Base-by-base conservation (phyloP, 2,888 invertebrate species). In the Gisinianus flammeolus region DNA sequence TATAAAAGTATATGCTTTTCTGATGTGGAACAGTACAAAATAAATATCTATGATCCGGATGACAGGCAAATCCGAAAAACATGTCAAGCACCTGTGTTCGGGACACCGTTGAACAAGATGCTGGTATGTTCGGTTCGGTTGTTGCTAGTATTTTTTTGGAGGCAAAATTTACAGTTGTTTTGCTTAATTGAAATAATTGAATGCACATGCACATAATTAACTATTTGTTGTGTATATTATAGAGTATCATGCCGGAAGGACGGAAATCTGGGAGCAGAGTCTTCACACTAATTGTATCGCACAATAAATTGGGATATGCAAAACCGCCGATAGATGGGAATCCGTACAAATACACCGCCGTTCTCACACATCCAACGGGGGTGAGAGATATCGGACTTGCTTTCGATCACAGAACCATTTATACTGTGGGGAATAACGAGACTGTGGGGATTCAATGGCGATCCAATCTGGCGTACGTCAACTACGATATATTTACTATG, bases 321-420 rank as follows among this genome's bases (percentile, higher is more conserved):
- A 82, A 83, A 44, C 82, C 83, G 0, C 84, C 84, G 10, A 30
- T 83, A 12, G 83, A 83, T 77, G 84, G 84, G 33, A 83, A 84
- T 76, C 83, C 83, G 0, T 81, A 80, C 67, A 83, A 83, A 66
- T 83, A 80, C 76, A 83, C 83, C 83, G 83, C 83, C 0, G 80
- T 84, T 10, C 77, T 82, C 16, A 79, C 80, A 10, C 84, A 84
- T 69, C 83, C 83, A 24, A 79, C 62, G 0, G 75, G 70, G 12
- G 70, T 67, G 5, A 1, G 67, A 35, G 35, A 67, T 31, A 35
- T 67, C 33, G n/a, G 33, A 19, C 10, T 71, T 12, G 12, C 71
- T 0, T 78, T 74, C 8, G 78, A 79, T 56, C 73, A 79, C 26
- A 71, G 79, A 33, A 76, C 78, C 33, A 78, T 84, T 24, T 82